Evolutionary conservation across 2,888 invertebrate species (phyloP), one percentile per base, ranked within the genome.

Genomic region (Lysandra bellargus): DNA sequence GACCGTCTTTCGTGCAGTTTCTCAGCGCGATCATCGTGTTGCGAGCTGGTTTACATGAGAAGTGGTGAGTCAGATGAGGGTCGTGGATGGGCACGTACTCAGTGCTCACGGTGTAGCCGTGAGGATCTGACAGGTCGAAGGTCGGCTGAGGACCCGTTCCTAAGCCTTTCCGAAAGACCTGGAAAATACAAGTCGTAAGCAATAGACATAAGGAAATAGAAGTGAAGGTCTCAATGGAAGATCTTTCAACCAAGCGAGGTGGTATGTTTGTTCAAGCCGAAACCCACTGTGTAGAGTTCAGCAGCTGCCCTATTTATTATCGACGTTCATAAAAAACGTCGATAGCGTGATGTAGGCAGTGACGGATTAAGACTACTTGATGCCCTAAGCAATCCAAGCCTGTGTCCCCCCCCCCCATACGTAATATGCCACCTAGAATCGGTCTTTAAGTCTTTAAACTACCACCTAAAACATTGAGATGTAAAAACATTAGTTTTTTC

Each of bases 71-170:
- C 44, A 96, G 87, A 84, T 96, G 95, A 0, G 95, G 95, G 83
- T 96, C 96, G 82, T 96, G 96, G 87, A 95, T 87, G 0, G 95
- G 92, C 72, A 95, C 95, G 83, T 96, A 96, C 82, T 95, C 95
- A 75, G 92, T 93, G 0, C 93, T 90, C 0, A 93, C 92, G 82
- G 90, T 91, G 87, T 92, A 87, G 86, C 94, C 93, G 85, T 94
- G 91, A 0, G 94, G 94, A 81, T 95, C 94, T 9, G 90, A 89
- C 7, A 94, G 86, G 84, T 94, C 93, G 83, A 95, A 95, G 40
- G 87, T 88, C 0, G 92, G 92, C 4, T 83, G 86, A 0, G 88
- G 88, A 14, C 85, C 87, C 14, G 83, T 83, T 30, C 92, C 91
- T 17, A 93, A 86, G 1, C 93, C 92, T 0, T 93, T 81, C 57